Evolutionary conservation across 2,888 invertebrate genomes (phyloP).

Genomic region (Archips crataeganus): DNA sequence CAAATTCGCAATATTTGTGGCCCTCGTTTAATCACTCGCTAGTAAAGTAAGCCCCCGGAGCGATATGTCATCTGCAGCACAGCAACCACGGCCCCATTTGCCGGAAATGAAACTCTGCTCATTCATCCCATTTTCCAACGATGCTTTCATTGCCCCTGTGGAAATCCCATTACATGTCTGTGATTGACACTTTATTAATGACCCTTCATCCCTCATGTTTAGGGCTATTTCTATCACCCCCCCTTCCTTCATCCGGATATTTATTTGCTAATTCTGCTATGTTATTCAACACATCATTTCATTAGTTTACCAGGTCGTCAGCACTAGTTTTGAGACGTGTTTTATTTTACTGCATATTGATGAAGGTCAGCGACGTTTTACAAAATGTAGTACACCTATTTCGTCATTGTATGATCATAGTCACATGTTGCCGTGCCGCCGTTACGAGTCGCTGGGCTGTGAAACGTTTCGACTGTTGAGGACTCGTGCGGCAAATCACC

Average conservation of each 20-base stretch:
- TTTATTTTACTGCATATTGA: slow-evolving; percentile 28
- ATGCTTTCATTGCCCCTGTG: slow-evolving; percentile 52
- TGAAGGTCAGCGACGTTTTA: slow-evolving; percentile 30
- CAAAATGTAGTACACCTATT: slow-evolving; percentile 43
- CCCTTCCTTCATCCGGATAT: slow-evolving; percentile 18
- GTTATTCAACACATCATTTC: not conserved
- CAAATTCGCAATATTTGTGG: slow-evolving; percentile 37
- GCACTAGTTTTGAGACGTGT: not conserved
- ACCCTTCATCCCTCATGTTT: slow-evolving; percentile 37
- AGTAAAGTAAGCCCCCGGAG: slow-evolving; percentile 50
- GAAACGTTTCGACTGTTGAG: slow-evolving; percentile 50
- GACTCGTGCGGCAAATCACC: slow-evolving; percentile 59
- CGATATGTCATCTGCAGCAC: slow-evolving; percentile 56
- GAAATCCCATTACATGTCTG: slow-evolving; percentile 51
- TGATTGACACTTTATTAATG: slow-evolving; percentile 50
- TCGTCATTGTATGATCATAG: slow-evolving; percentile 52
- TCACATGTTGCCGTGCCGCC: slow-evolving; percentile 45
- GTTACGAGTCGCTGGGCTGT: slow-evolving; percentile 55
- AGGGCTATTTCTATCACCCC: slow-evolving; percentile 23
- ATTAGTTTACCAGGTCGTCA: slow-evolving; percentile 14
- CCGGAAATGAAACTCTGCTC: slow-evolving; percentile 59
- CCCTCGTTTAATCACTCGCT: not conserved
- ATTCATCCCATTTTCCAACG: slow-evolving; percentile 52
- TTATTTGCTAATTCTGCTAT: slow-evolving; percentile 15
- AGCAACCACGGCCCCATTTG: slow-evolving; percentile 51